phyloP scores from a whole-genome alignment of 2,113 vertebrate species.

The Campylorhamphus procurvoides region DNA sequence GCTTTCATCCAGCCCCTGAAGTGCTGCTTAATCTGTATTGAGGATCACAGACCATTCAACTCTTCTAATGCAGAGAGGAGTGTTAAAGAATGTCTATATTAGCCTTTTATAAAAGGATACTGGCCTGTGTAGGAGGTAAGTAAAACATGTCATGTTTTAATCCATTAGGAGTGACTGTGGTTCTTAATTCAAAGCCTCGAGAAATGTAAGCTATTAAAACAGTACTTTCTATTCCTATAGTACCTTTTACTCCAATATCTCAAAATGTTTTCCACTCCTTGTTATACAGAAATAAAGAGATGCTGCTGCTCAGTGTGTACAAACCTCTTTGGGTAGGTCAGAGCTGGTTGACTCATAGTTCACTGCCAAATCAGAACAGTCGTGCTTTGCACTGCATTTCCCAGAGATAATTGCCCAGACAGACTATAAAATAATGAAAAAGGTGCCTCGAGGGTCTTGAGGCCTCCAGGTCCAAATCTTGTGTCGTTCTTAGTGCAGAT shows the following conservation, averaged over 20 bases:
- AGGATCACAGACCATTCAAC: not conserved
- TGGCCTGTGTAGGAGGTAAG: not conserved
- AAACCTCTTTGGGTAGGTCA: not conserved
- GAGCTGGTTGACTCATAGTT: not conserved
- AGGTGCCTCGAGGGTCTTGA: not conserved
- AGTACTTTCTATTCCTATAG: not conserved
- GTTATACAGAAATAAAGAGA: not conserved
- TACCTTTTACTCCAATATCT: not conserved
- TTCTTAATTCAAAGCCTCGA: conserved; percentile 22
- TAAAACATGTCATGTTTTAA: not conserved
- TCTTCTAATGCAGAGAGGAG: not conserved
- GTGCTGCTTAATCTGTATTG: not conserved
- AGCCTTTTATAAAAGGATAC: not conserved
- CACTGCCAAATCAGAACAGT: not conserved
- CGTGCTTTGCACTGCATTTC: not conserved
- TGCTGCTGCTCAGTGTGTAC: not conserved
- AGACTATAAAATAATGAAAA: not conserved
- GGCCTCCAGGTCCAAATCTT: not conserved
- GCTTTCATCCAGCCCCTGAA: not conserved
- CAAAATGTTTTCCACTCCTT: not conserved
- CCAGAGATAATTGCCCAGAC: not conserved
- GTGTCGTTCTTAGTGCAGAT: not conserved
- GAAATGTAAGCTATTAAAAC: not conserved
- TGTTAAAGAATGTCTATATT: not conserved
- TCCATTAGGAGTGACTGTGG: not conserved